phyloP scores from a whole-genome alignment of 2,888 invertebrate species.

The Sympetrum striolatum region DNA sequence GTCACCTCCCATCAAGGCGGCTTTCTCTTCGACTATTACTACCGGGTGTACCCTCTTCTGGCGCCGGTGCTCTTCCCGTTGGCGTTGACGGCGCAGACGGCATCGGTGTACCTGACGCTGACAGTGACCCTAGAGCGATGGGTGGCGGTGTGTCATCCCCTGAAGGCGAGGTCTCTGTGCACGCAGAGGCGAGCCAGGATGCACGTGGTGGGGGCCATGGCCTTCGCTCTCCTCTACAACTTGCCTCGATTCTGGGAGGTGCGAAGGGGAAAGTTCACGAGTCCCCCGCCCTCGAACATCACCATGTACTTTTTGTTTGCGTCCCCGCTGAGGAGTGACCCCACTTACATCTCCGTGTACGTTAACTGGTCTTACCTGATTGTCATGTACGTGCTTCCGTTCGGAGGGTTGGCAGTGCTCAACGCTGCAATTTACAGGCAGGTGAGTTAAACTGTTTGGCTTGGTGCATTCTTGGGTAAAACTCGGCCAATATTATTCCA shows the following conservation, averaged over 20 bases:
- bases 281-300: slow-evolving; percentile 57
- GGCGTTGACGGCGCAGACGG: slow-evolving; percentile 88
- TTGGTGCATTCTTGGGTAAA: neutral
- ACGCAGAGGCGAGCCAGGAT: slow-evolving; percentile 86
- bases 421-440: slow-evolving; percentile 91
- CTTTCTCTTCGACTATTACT: slow-evolving; percentile 73
- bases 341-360: slow-evolving; percentile 82
- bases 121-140: slow-evolving; percentile 72
- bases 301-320: slow-evolving; percentile 75
- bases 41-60: slow-evolving; percentile 74
- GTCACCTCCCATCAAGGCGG: neutral
- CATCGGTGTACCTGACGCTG: slow-evolving; percentile 85
- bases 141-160: slow-evolving; percentile 91
- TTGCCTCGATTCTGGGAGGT: slow-evolving; percentile 69
- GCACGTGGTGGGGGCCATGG: slow-evolving; percentile 81
- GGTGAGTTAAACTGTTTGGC: slow-evolving; percentile 61
- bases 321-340: slow-evolving; percentile 72
- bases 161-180: slow-evolving; percentile 87
- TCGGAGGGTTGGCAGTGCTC: slow-evolving; percentile 84
- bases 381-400: slow-evolving; percentile 93
- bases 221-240: slow-evolving; percentile 86
- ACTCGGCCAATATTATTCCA: too few relatives aligned
- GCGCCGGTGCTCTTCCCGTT: slow-evolving; percentile 82
- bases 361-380: slow-evolving; percentile 94
- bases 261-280: slow-evolving; percentile 50